phyloP scores from a whole-genome alignment of 2,113 vertebrate species.

The Petrocephalus microphthalmus region DNA sequence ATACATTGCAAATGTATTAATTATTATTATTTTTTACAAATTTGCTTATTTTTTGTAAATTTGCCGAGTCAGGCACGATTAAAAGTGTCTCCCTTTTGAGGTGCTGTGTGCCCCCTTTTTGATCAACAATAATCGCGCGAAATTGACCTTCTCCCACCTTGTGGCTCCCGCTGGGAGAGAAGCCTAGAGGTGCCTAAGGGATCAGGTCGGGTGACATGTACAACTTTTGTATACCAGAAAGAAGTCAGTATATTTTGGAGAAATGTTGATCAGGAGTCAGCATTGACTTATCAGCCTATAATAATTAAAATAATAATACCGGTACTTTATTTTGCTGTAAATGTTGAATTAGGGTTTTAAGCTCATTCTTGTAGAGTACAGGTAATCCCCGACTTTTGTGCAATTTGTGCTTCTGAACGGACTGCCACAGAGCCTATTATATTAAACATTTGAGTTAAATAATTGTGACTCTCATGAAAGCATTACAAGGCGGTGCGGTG shows the following conservation, averaged over 20 bases:
- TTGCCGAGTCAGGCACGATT: background rate
- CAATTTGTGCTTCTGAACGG: background rate
- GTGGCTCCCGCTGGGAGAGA: background rate
- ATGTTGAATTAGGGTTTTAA: background rate
- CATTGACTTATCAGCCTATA: background rate
- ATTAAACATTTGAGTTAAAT: no score
- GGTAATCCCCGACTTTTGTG: background rate
- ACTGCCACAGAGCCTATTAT: background rate
- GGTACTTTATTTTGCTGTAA: background rate
- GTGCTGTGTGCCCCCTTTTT: background rate
- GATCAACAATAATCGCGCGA: background rate
- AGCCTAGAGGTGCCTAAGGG: background rate
- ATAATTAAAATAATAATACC: background rate
- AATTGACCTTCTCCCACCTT: background rate
- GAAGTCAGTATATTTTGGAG: no score
- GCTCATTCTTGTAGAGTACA: background rate
- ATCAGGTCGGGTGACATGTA: no score
- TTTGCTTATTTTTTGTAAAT: no score
- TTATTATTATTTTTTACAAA: background rate
- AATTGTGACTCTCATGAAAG: no score
- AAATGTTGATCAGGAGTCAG: background rate
- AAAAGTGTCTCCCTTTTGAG: background rate
- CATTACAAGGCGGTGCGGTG: no score
- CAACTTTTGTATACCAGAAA: no score
- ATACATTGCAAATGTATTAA: background rate